Evolutionary conservation across 2,797 vertebrate species (phyloP).

Genomic region (Muscicapa striata): DNA sequence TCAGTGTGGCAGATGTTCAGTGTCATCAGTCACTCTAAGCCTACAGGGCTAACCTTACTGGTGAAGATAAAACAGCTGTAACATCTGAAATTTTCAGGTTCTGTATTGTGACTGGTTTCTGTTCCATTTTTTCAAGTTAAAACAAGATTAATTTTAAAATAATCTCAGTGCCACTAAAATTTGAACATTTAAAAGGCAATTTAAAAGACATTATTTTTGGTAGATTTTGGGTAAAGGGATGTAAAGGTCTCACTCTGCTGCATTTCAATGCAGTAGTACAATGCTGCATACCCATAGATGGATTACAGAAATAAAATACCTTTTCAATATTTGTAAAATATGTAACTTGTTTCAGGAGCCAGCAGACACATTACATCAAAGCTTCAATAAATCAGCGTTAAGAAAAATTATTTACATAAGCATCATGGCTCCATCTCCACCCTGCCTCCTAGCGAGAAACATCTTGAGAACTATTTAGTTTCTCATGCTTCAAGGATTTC

Average conservation of each 20-base stretch:
- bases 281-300: neutral
- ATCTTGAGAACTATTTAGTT: slow-evolving; percentile 17
- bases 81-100: neutral
- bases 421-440: slow-evolving; percentile 22
- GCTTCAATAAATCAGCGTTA: neutral
- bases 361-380: slow-evolving; percentile 25
- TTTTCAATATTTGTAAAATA: neutral
- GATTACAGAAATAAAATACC: neutral
- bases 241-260: neutral
- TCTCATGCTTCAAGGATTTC: slow-evolving; percentile 46
- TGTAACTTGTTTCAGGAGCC: neutral
- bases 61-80: neutral
- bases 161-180: neutral
- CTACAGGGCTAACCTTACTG: neutral
- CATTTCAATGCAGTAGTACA: neutral
- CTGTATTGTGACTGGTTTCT: neutral
- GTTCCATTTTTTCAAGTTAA: neutral
- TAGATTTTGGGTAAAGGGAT: neutral
- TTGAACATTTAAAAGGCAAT: neutral
- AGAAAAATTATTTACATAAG: slow-evolving; percentile 21
- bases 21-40: neutral
- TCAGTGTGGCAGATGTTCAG: neutral
- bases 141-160: neutral
- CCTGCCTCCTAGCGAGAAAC: slow-evolving; percentile 36
- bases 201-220: neutral